Percentiles rank a stretch among this genome's conserved stretches.
Evolutionary conservation across 2,113 vertebrate genomes (phyloP).

Genomic region (cattle (Bos taurus)): DNA sequence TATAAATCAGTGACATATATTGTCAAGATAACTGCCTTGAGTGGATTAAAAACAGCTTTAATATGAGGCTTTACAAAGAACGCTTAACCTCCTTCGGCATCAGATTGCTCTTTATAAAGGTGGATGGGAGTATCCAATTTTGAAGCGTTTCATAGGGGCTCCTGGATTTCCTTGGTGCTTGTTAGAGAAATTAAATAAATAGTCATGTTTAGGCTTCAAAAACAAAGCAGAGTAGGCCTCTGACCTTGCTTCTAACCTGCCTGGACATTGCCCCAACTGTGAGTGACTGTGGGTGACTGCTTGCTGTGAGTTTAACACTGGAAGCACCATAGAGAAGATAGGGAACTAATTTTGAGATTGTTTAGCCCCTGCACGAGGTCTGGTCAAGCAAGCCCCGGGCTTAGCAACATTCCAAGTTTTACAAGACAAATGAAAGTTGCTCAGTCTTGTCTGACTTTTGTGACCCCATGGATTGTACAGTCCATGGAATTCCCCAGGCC

Average conservation of each 20-base stretch:
- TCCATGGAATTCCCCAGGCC: neutral
- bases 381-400: neutral
- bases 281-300: neutral
- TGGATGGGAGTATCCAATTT: neutral
- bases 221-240: neutral
- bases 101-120: neutral
- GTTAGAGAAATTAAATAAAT: neutral
- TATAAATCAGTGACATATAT: neutral
- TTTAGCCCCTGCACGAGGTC: neutral
- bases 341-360: neutral
- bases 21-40: slow-evolving; percentile 16
- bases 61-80: slow-evolving; percentile 42
- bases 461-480: neutral
- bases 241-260: neutral
- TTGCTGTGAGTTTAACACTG: neutral
- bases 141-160: neutral
- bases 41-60: neutral
- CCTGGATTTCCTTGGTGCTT: neutral
- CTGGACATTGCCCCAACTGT: neutral
- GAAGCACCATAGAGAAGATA: neutral
- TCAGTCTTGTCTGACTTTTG: neutral
- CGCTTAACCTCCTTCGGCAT: neutral
- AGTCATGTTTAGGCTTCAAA: neutral
- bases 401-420: neutral
- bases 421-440: neutral